Evolutionary conservation across 2,888 invertebrate species (phyloP).

Genomic region (Heliconius charithonia): DNA sequence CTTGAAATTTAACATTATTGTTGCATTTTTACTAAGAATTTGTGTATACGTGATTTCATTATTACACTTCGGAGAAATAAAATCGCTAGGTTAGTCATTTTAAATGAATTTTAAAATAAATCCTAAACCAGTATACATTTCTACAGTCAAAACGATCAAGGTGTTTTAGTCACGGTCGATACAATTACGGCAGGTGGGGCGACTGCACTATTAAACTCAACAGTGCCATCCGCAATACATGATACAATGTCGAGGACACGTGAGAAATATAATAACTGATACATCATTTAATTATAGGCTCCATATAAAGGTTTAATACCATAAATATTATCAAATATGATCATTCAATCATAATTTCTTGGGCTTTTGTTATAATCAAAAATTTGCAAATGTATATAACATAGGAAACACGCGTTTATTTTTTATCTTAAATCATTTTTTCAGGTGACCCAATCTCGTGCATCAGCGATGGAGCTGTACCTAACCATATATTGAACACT

Average conservation of each 20-base stretch:
- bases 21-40: conserved; percentile 30
- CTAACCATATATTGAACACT: conserved; percentile 93
- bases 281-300: conserved; percentile 24
- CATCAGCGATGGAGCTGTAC: conserved; percentile 91
- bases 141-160: conserved; percentile 51
- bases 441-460: conserved; percentile 95
- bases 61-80: conserved; percentile 34
- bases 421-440: conserved; percentile 43
- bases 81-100: not conserved
- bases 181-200: conserved; percentile 69
- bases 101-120: not conserved
- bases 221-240: conserved; percentile 70
- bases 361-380: not conserved
- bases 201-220: conserved; percentile 68
- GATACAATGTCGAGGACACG: conserved; percentile 73
- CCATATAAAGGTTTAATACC: not conserved
- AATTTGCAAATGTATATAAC: not conserved
- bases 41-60: conserved; percentile 34
- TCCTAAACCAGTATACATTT: not conserved
- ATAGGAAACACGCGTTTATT: not conserved
- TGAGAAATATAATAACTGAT: conserved; percentile 46
- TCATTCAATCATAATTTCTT: not conserved
- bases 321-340: not conserved
- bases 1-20: conserved; percentile 1
- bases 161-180: conserved; percentile 75